Base-by-base conservation (phyloP, 2,888 invertebrate species). In the Folsomia candida region DNA sequence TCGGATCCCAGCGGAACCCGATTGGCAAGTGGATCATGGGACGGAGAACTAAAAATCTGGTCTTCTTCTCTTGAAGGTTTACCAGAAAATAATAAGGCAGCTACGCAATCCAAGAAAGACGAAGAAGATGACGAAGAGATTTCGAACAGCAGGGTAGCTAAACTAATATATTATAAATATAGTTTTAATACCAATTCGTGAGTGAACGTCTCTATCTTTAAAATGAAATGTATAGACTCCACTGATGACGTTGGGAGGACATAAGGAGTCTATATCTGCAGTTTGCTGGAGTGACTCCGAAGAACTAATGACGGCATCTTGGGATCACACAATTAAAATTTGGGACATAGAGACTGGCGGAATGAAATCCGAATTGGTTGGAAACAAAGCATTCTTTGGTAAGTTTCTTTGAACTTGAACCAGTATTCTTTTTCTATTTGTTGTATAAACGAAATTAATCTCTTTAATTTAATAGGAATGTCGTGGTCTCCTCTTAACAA, bases 311-410 rank as follows among this genome's bases (percentile, higher is more conserved):
- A 94, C 96, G 0, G 88, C 91, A 67, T 94, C 97, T 0, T 96
- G 95, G 95, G 98, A 99, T 85, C 97, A 98, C 82, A 92, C 96
- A 0, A 85, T 99, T 20, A 91, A 93, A 83, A 83, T 96, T 9
- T 99, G 98, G 98, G 97, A 99, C 83, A 87, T 92, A 59, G 91
- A 93, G 81, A 84, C 92, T 62, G 92, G 91, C 63, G 91, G 90
- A 51, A 88, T 94, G 59, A 93, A 91, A 82, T 88, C 89, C 58
- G 92, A 94, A 83, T 87, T 94, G 79, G 89, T 89, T 72, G 93
- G 94, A 20, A 92, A 93, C 81, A 97, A 97, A 84, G 92, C 95
- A 11, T 94, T 94, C 83, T 91, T 97, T 77, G 90, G n/a, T n/a
- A n/a, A n/a, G n/a, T n/a, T n/a, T n/a, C n/a, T n/a, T n/a, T n/a